Base-by-base conservation (phyloP, 2,888 invertebrate genomes). In the Dioctria rufipes region DNA sequence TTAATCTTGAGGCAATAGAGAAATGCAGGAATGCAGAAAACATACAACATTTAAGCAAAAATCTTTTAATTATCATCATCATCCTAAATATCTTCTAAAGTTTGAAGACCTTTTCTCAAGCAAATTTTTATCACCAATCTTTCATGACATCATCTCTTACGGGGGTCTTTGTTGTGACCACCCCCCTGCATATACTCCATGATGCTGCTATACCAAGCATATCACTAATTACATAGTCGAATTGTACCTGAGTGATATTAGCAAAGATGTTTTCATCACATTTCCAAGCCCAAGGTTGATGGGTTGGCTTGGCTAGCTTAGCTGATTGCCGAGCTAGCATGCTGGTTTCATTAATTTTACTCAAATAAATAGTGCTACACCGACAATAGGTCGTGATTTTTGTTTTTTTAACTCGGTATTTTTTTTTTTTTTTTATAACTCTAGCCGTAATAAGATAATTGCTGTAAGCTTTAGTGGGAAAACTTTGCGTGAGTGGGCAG, bases 401-500 rank as follows among this genome's bases (percentile, higher is more conserved):
- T 25, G n/a, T n/a, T 60, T 42, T 11, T 4, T 9, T 42, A 42
- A 13, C 5, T n/a, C 58, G 13, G 58, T 58, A 39, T 42, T 49
- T 73, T 51, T 51, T 73, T 73, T 71, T 40, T 71, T 43, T 43
- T 25, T 46, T 46, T 69, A 51, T 49, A 25, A 25, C 58, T 58
- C 11, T 51, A 58, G 9, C 42, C 60, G 40, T 73, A 73, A 73
- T 73, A 73, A 51, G 73, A 73, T 73, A 73, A 73, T 73, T 73
- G 58, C 51, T 51, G 25, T 25, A 40, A 73, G 73, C 60, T 73
- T 80, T 80, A 73, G 66, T 80, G 51, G 75, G 73, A 80, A 63
- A 80, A 73, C 75, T 67, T 80, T 75, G 63, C 75, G 80, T 75
- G 75, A 75, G 75, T 75, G 73, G 80, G 73, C 49, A 66, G 80